phyloP scores from a whole-genome alignment of 2,888 invertebrate genomes.

The Drosophila borealis region DNA sequence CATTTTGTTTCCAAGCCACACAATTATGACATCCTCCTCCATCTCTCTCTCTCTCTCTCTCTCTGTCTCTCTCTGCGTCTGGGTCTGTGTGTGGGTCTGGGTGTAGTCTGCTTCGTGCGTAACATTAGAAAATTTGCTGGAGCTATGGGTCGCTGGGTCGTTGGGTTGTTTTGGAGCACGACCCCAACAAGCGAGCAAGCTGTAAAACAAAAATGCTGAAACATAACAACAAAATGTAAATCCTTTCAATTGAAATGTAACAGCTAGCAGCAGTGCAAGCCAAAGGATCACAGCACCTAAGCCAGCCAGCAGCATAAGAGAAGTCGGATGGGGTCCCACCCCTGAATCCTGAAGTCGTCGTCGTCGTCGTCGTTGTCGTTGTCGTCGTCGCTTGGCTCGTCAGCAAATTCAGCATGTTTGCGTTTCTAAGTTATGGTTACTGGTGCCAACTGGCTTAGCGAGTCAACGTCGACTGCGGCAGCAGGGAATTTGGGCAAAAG shows the following conservation, averaged over 20 bases:
- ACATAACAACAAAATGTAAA: constrained; percentile 77
- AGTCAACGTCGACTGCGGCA: constrained; percentile 47
- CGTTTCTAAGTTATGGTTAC: constrained; percentile 77
- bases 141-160: constrained; percentile 16
- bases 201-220: constrained; percentile 76
- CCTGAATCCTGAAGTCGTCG: constrained; percentile 5
- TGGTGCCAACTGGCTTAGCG: constrained; percentile 78
- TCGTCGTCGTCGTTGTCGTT: too few species aligned
- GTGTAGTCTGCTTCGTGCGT: constrained; percentile 32
- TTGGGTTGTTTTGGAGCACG: constrained; percentile 30
- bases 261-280: constrained; percentile 52
- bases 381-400: constrained; percentile 50
- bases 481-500: neutral
- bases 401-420: constrained; percentile 75
- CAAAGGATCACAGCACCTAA: constrained; percentile 37
- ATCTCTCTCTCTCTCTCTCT: neutral
- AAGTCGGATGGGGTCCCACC: neutral
- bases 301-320: neutral
- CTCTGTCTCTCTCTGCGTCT: constrained; percentile 11
- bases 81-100: neutral
- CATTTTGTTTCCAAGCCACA: constrained; percentile 49
- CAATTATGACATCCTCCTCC: constrained; percentile 55
- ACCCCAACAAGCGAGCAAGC: constrained; percentile 57
- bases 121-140: constrained; percentile 51
- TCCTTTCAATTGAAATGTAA: constrained; percentile 80